phyloP scores from a whole-genome alignment of 2,113 vertebrate genomes.

The Muntiacus reevesi region DNA sequence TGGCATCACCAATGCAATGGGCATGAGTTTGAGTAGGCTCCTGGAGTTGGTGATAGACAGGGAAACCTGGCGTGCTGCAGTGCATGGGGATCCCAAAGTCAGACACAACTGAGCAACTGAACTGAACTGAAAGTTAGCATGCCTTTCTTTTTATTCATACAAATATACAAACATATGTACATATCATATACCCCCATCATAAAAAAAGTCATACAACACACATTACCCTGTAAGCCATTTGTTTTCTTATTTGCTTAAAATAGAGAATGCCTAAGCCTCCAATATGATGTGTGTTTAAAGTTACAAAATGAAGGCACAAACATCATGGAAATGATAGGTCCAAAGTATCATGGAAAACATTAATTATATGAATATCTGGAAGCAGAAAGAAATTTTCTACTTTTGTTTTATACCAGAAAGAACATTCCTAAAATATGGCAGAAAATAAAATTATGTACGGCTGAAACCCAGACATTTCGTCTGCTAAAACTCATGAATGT shows the following conservation, averaged over 20 bases:
- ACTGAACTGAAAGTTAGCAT: background rate
- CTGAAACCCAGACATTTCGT: conserved; percentile 7
- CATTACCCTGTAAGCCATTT: background rate
- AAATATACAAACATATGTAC: background rate
- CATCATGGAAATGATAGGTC: background rate
- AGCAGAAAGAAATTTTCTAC: conserved; percentile 35
- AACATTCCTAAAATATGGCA: background rate
- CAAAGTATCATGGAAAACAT: background rate
- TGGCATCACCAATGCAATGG: background rate
- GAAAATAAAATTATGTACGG: conserved; percentile 53
- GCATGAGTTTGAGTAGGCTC: background rate
- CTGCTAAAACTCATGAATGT: background rate
- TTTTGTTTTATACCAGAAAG: background rate
- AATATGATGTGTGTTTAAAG: background rate
- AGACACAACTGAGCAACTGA: background rate
- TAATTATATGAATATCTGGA: background rate
- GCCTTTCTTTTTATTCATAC: background rate
- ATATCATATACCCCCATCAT: background rate
- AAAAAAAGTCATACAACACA: background rate
- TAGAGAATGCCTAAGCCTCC: background rate
- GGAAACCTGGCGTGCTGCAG: background rate
- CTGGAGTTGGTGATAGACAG: background rate
- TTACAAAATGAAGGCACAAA: background rate
- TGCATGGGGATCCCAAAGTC: background rate
- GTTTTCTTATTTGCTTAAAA: background rate